phyloP scores from a whole-genome alignment of 1,140 invertebrate species.

The Papilio xuthus region DNA sequence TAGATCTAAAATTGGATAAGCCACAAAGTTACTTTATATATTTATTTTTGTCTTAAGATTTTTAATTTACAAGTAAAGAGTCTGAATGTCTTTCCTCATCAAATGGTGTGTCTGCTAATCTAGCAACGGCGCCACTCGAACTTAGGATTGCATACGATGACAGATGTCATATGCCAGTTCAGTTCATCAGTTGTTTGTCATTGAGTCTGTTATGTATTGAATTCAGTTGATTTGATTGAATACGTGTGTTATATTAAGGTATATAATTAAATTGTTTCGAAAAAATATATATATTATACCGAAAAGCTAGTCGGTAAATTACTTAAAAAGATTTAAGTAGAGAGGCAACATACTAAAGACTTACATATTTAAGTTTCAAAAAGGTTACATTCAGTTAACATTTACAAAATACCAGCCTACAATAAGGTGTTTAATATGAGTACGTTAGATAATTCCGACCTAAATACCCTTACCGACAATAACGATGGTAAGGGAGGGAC shows the following conservation, averaged over 20 bases:
- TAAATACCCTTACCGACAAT: conserved; percentile 8
- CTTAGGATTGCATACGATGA: no score
- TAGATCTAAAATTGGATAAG: not conserved
- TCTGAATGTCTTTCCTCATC: no score
- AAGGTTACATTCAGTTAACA: not conserved
- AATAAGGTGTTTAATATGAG: conserved; percentile 38
- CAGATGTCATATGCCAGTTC: no score
- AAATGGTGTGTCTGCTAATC: no score
- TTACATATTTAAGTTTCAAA: not conserved
- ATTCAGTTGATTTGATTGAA: no score
- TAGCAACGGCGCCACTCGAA: no score
- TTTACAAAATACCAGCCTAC: not conserved
- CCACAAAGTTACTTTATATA: not conserved
- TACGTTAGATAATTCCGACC: conserved; percentile 22
- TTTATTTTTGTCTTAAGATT: not conserved
- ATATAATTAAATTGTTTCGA: no score
- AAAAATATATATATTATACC: no score
- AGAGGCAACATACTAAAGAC: not conserved
- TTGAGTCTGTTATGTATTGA: no score
- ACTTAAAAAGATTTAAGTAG: not conserved
- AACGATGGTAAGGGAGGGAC: conserved; percentile 6
- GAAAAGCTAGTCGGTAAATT: no score
- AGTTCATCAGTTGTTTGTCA: no score
- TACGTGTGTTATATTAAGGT: no score
- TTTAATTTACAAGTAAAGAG: not conserved